Conservation (phyloP, 2,113 vertebrate genomes). For the Chloroceryle aenea region DNA sequence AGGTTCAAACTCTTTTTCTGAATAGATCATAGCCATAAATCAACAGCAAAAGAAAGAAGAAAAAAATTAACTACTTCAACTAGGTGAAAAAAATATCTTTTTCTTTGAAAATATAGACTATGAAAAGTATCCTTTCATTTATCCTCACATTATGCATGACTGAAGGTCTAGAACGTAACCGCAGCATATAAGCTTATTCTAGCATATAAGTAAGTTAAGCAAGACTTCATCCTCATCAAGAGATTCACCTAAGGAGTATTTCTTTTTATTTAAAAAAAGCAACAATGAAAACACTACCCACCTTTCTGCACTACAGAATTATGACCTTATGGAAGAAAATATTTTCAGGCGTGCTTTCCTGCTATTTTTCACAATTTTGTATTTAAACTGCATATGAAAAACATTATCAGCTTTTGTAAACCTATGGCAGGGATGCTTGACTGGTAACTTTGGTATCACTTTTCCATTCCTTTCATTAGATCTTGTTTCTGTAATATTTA, state of each 20-base stretch:
- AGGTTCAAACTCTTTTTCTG: background rate
- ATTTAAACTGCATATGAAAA: background rate
- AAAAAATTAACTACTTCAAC: background rate
- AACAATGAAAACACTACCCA: background rate
- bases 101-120: background rate
- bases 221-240: background rate
- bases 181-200: too few species aligned
- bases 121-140: background rate
- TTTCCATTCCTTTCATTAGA: background rate
- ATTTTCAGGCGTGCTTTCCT: background rate
- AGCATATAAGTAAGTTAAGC: background rate
- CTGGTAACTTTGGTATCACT: background rate
- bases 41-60: background rate
- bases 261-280: background rate
- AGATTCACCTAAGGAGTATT: background rate
- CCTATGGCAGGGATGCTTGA: background rate
- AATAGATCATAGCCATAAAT: background rate
- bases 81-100: background rate
- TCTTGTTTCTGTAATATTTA: background rate
- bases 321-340: background rate
- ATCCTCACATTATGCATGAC: background rate
- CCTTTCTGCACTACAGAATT: background rate
- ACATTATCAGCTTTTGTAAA: background rate
- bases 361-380: background rate
- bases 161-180: background rate